phyloP scores from a whole-genome alignment of 1,140 invertebrate species.

The Drosophila ercepeae region DNA sequence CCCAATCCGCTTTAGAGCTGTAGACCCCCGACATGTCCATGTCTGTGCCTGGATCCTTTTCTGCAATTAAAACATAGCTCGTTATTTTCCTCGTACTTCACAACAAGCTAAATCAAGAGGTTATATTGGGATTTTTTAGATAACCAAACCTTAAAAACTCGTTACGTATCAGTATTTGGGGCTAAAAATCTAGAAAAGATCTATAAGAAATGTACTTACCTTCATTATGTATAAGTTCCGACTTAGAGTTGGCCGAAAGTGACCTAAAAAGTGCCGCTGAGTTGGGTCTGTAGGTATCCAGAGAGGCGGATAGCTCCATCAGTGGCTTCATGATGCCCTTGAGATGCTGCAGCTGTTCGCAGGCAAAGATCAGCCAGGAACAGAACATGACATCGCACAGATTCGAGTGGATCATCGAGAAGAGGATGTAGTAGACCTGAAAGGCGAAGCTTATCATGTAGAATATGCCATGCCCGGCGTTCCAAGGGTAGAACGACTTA shows the following conservation, averaged over 20 bases:
- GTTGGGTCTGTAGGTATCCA: conserved; percentile 91
- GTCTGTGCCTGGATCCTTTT: conserved; percentile 84
- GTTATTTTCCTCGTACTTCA: neutral
- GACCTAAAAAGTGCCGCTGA: conserved; percentile 90
- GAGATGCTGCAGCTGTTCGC: conserved; percentile 92
- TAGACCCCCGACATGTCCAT: conserved; percentile 90
- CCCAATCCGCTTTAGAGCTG: conserved; percentile 90
- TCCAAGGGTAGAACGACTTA: conserved; percentile 90
- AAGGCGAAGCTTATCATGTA: conserved; percentile 88
- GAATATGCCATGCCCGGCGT: conserved; percentile 87
- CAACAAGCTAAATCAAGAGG: too few relatives aligned
- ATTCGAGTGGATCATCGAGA: conserved; percentile 89
- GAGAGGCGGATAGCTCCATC: conserved; percentile 91
- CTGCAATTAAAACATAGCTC: conserved; percentile 56
- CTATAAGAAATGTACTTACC: too few relatives aligned
- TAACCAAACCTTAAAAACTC: too few relatives aligned
- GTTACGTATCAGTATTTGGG: too few relatives aligned
- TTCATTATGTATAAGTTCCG: conserved; percentile 84
- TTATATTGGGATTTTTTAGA: too few relatives aligned
- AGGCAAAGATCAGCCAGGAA: conserved; percentile 92
- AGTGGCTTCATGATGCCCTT: conserved; percentile 93
- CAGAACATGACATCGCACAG: conserved; percentile 91
- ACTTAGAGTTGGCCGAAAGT: conserved; percentile 85
- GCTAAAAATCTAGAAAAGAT: conserved; percentile 2
- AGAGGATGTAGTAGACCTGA: conserved; percentile 91